phyloP scores from a whole-genome alignment of 2,888 invertebrate species.

The Orchesella flavescens region DNA sequence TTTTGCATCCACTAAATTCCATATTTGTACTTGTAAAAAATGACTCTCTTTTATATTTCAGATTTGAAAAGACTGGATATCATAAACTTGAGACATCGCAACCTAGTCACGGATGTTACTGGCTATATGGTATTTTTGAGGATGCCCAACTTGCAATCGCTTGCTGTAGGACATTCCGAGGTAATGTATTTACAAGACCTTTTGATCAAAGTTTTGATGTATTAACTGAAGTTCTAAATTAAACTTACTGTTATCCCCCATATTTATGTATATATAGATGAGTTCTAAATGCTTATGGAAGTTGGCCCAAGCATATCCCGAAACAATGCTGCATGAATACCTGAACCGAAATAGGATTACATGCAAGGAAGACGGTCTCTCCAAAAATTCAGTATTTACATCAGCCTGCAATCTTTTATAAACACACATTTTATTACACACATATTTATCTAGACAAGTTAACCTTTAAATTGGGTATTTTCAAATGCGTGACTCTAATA shows the following conservation, averaged over 20 bases:
- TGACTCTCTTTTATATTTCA: slow-evolving; percentile 9
- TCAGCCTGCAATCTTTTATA: slow-evolving; percentile 49
- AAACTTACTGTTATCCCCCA: too few relatives aligned
- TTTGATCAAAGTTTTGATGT: not conserved
- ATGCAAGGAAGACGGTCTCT: slow-evolving; percentile 54
- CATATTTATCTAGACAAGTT: too few relatives aligned
- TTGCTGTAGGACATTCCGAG: slow-evolving; percentile 60
- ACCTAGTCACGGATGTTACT: slow-evolving; percentile 62
- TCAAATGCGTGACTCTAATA: too few relatives aligned
- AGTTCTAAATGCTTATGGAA: slow-evolving; percentile 58
- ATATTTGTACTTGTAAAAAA: not conserved
- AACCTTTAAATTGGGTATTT: too few relatives aligned
- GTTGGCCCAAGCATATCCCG: slow-evolving; percentile 52
- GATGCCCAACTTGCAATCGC: slow-evolving; percentile 49
- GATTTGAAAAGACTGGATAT: slow-evolving; percentile 64
- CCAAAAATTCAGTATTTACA: slow-evolving; percentile 62
- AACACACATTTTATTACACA: not conserved
- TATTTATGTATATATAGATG: slow-evolving; percentile 44
- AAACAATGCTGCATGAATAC: slow-evolving; percentile 57
- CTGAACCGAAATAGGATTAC: slow-evolving; percentile 39
- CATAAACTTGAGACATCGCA: slow-evolving; percentile 57
- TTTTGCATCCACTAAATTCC: not conserved
- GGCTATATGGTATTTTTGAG: slow-evolving; percentile 60
- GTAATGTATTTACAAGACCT: slow-evolving; percentile 18
- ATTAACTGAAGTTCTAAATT: too few relatives aligned